Evolutionary conservation across 2,113 vertebrate species (phyloP).

Genomic region (Struthio camelus): DNA sequence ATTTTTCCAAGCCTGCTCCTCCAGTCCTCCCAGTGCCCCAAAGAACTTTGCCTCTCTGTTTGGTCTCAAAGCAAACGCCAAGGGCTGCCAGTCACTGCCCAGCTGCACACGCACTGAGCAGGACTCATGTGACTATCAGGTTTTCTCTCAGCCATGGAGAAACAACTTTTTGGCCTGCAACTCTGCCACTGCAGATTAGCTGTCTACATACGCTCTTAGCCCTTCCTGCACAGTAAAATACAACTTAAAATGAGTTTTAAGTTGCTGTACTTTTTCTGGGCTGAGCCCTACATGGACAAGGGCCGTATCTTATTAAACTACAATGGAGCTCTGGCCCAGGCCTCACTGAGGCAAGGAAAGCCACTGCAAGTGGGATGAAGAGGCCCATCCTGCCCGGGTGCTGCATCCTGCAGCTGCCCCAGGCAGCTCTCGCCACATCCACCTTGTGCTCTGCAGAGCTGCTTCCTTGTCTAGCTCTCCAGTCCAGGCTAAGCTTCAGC

Average conservation of each 20-base stretch:
- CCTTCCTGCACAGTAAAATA: neutral
- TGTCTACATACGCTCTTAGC: accelerated
- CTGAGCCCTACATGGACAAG: accelerated
- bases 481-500: too few relatives aligned
- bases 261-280: accelerated
- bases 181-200: neutral
- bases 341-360: neutral
- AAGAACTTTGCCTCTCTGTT: neutral
- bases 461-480: too few relatives aligned
- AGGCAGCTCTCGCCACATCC: too few relatives aligned
- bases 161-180: too few relatives aligned
- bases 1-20: neutral
- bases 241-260: neutral
- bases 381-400: neutral
- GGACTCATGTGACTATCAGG: neutral
- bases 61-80: neutral
- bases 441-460: too few relatives aligned
- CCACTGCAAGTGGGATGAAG: neutral
- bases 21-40: neutral
- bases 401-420: neutral
- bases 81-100: accelerated
- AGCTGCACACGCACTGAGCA: accelerated
- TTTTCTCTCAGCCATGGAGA: neutral
- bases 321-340: neutral
- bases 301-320: accelerated